Evolutionary conservation across 2,797 vertebrate species (phyloP).

Genomic region (Leucoraja ocellata): DNA sequence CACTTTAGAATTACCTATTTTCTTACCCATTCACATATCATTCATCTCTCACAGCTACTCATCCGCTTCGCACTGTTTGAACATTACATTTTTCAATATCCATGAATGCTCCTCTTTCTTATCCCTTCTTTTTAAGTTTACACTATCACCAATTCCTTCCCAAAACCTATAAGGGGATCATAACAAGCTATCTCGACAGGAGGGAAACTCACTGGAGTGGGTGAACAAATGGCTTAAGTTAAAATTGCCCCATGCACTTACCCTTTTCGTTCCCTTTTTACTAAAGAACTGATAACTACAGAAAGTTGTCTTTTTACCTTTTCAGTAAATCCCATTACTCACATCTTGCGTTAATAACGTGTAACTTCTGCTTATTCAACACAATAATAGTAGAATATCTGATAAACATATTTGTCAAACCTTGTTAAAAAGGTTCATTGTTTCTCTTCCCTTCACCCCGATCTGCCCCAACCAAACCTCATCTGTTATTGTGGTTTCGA

Average conservation of each 20-base stretch:
- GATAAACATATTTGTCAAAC: not conserved
- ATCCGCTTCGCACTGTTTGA: constrained; percentile 5
- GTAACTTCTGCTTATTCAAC: not conserved
- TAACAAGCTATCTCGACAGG: not conserved
- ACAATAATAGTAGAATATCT: not conserved
- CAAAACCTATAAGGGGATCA: constrained; percentile 4
- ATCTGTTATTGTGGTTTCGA: not conserved
- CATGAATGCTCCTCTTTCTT: not conserved
- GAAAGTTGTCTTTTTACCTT: constrained; percentile 16
- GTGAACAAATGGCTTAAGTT: not conserved
- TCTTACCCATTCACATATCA: constrained; percentile 33
- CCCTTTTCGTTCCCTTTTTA: constrained; percentile 26
- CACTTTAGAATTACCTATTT: constrained; percentile 31
- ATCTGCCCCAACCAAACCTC: too few relatives aligned
- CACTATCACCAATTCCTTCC: constrained; percentile 29
- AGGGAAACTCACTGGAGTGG: not conserved
- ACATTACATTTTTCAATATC: not conserved
- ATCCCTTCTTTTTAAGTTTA: constrained; percentile 8
- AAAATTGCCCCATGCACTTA: constrained; percentile 9
- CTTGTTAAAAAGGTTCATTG: not conserved
- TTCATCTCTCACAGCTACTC: constrained; percentile 30
- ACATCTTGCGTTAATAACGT: not conserved
- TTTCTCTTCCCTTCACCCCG: not conserved
- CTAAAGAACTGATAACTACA: constrained; percentile 22
- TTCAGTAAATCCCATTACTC: constrained; percentile 22